phyloP scores from a whole-genome alignment of 2,113 vertebrate species.

The Mesocricetus auratus region DNA sequence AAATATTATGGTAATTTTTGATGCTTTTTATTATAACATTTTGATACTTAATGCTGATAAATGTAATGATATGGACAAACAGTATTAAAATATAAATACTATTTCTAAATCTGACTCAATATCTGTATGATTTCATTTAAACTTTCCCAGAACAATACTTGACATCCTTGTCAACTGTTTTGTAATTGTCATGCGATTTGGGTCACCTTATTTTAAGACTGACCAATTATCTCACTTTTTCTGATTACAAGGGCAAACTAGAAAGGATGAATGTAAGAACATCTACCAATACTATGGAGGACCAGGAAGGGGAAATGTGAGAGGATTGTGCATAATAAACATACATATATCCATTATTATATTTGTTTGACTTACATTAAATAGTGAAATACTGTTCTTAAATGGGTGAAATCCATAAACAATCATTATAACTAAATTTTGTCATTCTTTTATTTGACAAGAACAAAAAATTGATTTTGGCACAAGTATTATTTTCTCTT shows the following conservation, averaged over 20 bases:
- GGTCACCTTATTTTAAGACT: background rate
- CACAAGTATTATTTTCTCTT: background rate
- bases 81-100: background rate
- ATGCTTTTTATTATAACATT: constrained; percentile 1
- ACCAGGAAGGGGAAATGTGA: background rate
- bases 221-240: background rate
- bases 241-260: background rate
- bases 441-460: background rate
- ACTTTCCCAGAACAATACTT: background rate
- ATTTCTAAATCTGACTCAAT: background rate
- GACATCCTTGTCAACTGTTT: background rate
- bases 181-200: background rate
- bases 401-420: background rate
- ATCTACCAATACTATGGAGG: background rate
- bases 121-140: background rate
- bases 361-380: background rate
- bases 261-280: background rate
- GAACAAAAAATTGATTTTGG: background rate
- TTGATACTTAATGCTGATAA: background rate
- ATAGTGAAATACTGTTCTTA: background rate
- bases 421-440: background rate
- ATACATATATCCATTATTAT: background rate
- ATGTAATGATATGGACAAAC: background rate
- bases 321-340: background rate
- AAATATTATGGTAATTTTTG: constrained; percentile 1